Conservation (phyloP, 2,888 invertebrate species). For the Piscicola geometra region DNA sequence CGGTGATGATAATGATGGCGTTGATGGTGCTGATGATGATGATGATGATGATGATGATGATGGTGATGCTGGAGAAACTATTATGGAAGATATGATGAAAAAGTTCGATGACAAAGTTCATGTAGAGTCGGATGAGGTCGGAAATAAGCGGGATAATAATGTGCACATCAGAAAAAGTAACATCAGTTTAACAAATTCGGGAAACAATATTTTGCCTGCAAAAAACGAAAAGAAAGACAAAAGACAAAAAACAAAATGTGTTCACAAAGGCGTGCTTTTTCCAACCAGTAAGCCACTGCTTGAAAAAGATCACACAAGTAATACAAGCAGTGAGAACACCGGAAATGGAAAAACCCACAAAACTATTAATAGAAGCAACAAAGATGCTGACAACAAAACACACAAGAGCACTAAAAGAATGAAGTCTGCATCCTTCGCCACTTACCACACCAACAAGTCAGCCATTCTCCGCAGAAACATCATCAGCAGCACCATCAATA, state of each 20-base stretch:
- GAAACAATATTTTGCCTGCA: no score
- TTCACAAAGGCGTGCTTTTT: no score
- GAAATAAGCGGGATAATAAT: no score
- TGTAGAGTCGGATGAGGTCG: no score
- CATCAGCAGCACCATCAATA: not conserved
- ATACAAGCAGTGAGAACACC: not conserved
- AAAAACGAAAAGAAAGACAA: no score
- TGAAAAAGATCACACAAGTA: not conserved
- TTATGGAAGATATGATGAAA: not conserved
- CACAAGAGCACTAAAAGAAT: not conserved
- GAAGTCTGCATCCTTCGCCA: not conserved
- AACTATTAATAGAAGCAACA: not conserved
- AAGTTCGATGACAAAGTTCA: not conserved
- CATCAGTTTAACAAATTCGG: no score
- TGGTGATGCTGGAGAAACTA: not conserved
- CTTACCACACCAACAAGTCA: slow-evolving; percentile 7
- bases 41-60: not conserved
- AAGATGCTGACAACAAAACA: not conserved
- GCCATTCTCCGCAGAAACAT: not conserved
- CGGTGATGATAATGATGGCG: not conserved
- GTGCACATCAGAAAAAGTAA: no score
- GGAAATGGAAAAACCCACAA: not conserved
- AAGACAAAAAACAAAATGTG: no score
- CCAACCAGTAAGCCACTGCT: not conserved
- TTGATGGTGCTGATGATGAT: not conserved